A percentile compares a stretch with the other conserved stretches of the same genome.
These are phyloP conservation scores for Podotricha telesiphe DNA, from an alignment of 2,888 invertebrate genomes.

Conservation along the genomic window DNA sequence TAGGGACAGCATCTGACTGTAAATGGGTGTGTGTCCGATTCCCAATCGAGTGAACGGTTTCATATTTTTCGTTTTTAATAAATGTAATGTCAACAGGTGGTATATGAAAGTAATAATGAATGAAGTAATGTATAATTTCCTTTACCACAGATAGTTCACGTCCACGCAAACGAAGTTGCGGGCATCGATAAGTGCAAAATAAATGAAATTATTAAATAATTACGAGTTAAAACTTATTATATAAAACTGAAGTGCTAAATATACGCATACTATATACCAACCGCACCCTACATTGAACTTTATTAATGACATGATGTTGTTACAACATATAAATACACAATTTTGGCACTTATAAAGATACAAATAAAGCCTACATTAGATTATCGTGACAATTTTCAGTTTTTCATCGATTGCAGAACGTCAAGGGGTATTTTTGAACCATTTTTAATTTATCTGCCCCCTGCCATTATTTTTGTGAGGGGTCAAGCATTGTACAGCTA, in stretches of 20 bases:
- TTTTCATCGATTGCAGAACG: conserved; percentile 44
- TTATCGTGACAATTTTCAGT: neutral
- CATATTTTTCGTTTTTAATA: no score
- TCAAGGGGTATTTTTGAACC: conserved; percentile 80
- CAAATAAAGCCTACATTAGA: neutral
- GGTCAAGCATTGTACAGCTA: conserved; percentile 68
- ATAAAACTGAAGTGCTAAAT: neutral
- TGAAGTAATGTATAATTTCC: no score
- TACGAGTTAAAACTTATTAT: neutral
- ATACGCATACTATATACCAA: neutral
- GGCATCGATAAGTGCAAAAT: no score
- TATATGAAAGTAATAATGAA: no score
- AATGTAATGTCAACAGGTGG: no score
- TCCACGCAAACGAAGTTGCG: no score
- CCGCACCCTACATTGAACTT: neutral
- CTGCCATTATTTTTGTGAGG: conserved; percentile 78
- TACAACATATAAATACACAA: neutral
- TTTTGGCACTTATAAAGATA: neutral
- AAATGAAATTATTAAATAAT: no score
- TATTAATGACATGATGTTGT: neutral
- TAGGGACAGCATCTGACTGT: no score
- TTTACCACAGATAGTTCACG: no score
- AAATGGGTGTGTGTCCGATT: no score
- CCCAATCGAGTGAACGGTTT: no score
- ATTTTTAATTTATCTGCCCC: conserved; percentile 83